Conservation (phyloP, 2,113 vertebrate species). For the Loxodonta africana region DNA sequence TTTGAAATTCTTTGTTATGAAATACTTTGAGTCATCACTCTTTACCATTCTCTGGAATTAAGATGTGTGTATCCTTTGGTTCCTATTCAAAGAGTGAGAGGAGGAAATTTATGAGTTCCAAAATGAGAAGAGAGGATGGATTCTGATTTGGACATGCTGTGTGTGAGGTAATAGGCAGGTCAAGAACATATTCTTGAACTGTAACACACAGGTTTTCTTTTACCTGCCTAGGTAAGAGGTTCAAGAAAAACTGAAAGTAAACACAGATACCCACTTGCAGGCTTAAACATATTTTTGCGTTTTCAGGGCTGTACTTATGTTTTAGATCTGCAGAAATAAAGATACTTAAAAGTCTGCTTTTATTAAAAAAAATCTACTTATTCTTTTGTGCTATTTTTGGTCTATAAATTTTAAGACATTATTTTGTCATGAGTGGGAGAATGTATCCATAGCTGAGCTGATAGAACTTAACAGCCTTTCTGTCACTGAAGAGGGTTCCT, state of each 20-base stretch:
- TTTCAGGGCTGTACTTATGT: slow-evolving; percentile 42
- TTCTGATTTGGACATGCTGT: neutral
- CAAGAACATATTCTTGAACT: neutral
- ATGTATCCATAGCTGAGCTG: neutral
- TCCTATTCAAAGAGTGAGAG: neutral
- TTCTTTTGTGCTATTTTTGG: neutral
- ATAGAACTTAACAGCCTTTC: neutral
- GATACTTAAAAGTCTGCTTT: slow-evolving; percentile 13
- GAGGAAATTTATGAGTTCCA: neutral
- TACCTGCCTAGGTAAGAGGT: neutral
- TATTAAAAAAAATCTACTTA: neutral
- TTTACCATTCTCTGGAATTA: neutral
- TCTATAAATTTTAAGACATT: neutral
- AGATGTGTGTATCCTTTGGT: neutral
- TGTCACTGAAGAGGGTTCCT: neutral
- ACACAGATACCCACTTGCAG: neutral
- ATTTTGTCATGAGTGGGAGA: slow-evolving; percentile 19
- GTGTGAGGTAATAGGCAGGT: neutral
- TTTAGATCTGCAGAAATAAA: slow-evolving; percentile 54
- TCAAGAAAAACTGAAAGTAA: slow-evolving; percentile 15
- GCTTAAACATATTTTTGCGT: slow-evolving; percentile 33
- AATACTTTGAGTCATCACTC: neutral
- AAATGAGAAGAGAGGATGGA: neutral
- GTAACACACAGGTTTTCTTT: neutral
- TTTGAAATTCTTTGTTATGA: neutral